Conservation (phyloP, 30 jellyfish, hydroid and myxozoan species). For the Haliclystus octoradiatus region DNA sequence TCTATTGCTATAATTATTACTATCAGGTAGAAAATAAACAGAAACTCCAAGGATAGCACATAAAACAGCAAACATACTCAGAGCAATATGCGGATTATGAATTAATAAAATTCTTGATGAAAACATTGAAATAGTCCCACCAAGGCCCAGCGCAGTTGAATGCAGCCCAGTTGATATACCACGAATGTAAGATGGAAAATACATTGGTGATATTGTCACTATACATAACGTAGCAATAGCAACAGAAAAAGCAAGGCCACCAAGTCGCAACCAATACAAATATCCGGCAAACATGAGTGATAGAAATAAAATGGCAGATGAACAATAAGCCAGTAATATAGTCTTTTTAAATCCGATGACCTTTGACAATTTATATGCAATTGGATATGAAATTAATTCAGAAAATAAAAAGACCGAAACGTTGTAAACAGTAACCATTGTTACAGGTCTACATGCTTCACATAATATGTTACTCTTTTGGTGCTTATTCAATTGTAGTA, state of each 20-base stretch:
- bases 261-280: not conserved
- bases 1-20: no score
- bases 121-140: not conserved
- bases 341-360: not conserved
- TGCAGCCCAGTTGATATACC: not conserved
- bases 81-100: not conserved
- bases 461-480: not conserved
- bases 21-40: no score
- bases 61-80: no score
- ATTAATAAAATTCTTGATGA: not conserved
- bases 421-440: not conserved
- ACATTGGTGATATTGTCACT: not conserved
- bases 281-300: not conserved
- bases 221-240: not conserved
- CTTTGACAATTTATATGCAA: not conserved
- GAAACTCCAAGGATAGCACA: no score
- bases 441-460: not conserved
- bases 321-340: not conserved
- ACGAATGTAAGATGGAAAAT: not conserved
- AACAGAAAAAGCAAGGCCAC: not conserved
- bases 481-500: not conserved
- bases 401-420: not conserved
- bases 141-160: not conserved
- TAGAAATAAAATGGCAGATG: not conserved
- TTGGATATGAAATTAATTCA: not conserved